Evolutionary conservation across 2,888 invertebrate genomes (phyloP).

Genomic region (Glaucopsyche alexis): DNA sequence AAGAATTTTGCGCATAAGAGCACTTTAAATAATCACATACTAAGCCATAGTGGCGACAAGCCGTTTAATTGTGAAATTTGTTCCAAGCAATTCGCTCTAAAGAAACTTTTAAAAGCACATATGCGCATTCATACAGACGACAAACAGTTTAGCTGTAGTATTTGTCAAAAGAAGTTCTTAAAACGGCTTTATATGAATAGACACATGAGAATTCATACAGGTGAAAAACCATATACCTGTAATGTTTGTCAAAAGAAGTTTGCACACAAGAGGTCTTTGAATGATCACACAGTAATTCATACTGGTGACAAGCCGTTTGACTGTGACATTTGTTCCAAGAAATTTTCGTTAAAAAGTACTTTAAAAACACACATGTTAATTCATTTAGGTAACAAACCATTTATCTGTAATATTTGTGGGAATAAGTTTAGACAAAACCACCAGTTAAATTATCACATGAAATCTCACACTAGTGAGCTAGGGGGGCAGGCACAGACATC

Average conservation of each 20-base stretch:
- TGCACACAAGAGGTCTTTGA: neutral
- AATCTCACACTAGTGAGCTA: too few species aligned
- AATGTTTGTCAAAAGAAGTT: neutral
- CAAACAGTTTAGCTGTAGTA: neutral
- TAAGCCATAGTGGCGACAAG: neutral
- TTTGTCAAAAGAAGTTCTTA: neutral
- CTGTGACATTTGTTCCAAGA: neutral
- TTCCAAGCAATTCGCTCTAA: too few species aligned
- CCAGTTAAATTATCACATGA: too few species aligned
- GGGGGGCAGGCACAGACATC: too few species aligned
- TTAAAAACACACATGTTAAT: neutral
- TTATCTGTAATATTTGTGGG: neutral
- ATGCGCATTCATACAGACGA: too few species aligned
- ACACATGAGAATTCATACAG: too few species aligned
- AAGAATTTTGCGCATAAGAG: too few species aligned
- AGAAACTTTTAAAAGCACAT: too few species aligned
- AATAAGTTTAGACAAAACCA: neutral
- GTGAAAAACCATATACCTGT: too few species aligned
- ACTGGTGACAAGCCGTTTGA: neutral
- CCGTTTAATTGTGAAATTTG: neutral
- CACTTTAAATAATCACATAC: too few species aligned
- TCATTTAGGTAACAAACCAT: neutral
- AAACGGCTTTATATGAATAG: too few species aligned
- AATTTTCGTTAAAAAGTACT: neutral
- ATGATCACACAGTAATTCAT: neutral